phyloP scores from a whole-genome alignment of 2,797 vertebrate species.

The Eupleurogrammus muticus region DNA sequence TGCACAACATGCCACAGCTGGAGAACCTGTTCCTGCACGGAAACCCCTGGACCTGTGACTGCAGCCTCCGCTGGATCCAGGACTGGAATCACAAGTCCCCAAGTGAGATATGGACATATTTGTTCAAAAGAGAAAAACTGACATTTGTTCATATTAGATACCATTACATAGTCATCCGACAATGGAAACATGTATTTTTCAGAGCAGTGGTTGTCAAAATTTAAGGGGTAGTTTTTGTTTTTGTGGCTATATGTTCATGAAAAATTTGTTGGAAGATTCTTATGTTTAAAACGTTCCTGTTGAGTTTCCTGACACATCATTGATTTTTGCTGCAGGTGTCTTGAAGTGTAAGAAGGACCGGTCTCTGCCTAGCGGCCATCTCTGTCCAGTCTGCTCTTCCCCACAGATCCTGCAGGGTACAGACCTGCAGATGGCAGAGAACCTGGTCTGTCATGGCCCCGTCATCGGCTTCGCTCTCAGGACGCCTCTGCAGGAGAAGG shows the following conservation, averaged over 20 bases:
- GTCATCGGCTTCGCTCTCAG: constrained; percentile 80
- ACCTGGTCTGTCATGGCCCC: constrained; percentile 84
- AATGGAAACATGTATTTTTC: no score
- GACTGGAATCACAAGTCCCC: constrained; percentile 83
- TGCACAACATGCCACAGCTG: constrained; percentile 85
- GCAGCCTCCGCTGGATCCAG: constrained; percentile 86
- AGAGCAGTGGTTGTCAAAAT: no score
- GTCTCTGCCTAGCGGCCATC: constrained; percentile 85
- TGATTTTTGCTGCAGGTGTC: constrained; percentile 78
- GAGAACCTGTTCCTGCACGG: constrained; percentile 92
- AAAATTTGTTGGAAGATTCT: no score
- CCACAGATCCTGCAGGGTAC: constrained; percentile 79
- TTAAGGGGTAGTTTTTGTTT: no score
- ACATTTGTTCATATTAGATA: no score
- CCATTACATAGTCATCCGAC: no score
- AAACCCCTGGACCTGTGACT: constrained; percentile 95
- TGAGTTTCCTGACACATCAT: background rate
- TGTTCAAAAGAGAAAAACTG: no score
- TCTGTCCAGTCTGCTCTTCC: constrained; percentile 87
- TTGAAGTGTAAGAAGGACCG: constrained; percentile 94
- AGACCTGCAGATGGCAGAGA: constrained; percentile 81
- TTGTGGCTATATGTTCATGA: no score
- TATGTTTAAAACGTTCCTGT: no score
- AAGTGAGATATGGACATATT: constrained; percentile 80
- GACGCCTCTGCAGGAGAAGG: constrained; percentile 52